phyloP scores from a whole-genome alignment of 1,140 invertebrate genomes.

The Holotrichia oblita region DNA sequence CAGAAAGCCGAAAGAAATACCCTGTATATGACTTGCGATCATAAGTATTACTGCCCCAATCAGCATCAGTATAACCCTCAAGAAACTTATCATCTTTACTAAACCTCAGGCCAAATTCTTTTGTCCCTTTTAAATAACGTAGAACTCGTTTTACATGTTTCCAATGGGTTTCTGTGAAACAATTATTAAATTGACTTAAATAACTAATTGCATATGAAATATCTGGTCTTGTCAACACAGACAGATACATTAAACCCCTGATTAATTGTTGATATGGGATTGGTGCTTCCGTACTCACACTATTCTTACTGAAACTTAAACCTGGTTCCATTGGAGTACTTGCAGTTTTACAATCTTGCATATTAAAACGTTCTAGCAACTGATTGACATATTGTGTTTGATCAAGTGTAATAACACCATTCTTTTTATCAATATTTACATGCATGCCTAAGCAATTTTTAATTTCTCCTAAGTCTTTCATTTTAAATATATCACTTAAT shows the following conservation, averaged over 20 bases:
- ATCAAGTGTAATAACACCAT: constrained; percentile 52
- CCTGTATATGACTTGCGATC: constrained; percentile 57
- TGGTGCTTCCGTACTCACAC: neutral
- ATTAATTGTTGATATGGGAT: constrained; percentile 54
- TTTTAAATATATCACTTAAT: constrained; percentile 51
- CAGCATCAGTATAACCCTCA: constrained; percentile 50
- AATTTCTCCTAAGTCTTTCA: constrained; percentile 54
- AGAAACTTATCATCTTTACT: neutral
- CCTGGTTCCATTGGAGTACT: constrained; percentile 55
- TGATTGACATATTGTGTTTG: constrained; percentile 58
- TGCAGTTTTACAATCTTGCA: constrained; percentile 57
- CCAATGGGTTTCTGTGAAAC: constrained; percentile 35
- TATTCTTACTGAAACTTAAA: constrained; percentile 49
- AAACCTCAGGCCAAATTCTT: constrained; percentile 34
- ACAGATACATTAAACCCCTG: constrained; percentile 61
- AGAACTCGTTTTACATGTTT: constrained; percentile 59
- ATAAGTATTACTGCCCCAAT: constrained; percentile 55
- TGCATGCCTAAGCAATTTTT: constrained; percentile 56
- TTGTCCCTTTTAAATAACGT: constrained; percentile 53
- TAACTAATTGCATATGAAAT: constrained; percentile 48
- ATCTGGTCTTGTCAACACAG: constrained; percentile 56
- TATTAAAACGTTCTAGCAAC: constrained; percentile 56
- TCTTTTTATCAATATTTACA: constrained; percentile 51
- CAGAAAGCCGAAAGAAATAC: constrained; percentile 52
- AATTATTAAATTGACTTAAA: constrained; percentile 41